Evolutionary conservation across 2,797 vertebrate genomes (phyloP).

Genomic region (Tapirus indicus): DNA sequence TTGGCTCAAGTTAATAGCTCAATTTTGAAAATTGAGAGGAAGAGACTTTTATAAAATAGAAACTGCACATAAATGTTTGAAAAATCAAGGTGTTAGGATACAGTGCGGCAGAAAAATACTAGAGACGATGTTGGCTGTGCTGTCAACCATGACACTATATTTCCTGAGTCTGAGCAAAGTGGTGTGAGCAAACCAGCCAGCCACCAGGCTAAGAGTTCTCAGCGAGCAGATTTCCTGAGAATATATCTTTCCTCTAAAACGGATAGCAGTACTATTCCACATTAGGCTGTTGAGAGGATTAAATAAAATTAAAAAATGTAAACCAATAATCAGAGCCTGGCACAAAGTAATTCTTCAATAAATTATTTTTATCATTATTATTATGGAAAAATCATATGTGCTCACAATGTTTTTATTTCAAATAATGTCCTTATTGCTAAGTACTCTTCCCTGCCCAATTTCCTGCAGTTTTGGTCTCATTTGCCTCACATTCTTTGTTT

Average conservation of each 20-base stretch:
- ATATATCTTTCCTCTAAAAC: background rate
- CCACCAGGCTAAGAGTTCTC: background rate
- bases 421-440: background rate
- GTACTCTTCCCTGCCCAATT: background rate
- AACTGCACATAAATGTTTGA: background rate
- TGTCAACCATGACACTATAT: background rate
- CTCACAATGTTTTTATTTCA: background rate
- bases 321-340: background rate
- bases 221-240: background rate
- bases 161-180: background rate
- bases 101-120: background rate
- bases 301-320: background rate
- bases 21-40: background rate
- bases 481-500: background rate
- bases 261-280: background rate
- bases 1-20: background rate
- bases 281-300: background rate
- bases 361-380: background rate
- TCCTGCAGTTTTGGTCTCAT: background rate
- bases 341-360: background rate
- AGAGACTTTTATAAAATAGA: conserved; percentile 19
- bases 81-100: background rate
- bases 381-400: background rate
- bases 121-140: background rate
- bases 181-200: background rate